Conservation (phyloP, 1,140 invertebrate species). For the Zelostemma sp. region DNA sequence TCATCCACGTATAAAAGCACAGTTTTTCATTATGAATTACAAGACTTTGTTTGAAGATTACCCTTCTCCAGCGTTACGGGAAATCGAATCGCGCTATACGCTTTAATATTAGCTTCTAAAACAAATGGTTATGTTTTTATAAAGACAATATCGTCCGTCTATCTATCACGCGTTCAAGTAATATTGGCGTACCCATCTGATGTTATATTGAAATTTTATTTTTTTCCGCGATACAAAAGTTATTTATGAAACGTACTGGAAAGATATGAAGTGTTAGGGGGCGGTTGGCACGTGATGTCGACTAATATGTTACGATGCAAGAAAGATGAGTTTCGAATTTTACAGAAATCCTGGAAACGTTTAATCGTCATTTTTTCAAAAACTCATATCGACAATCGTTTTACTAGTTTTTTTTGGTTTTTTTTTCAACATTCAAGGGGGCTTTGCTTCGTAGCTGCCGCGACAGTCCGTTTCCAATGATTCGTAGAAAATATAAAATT, state of each 20-base stretch:
- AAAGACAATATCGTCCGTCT: conserved; percentile 68
- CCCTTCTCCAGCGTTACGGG: conserved; percentile 34
- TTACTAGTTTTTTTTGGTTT: neutral
- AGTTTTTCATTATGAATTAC: no score
- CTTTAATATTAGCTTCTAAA: conserved; percentile 62
- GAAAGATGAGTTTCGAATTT: conserved; percentile 37
- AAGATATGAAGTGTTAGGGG: conserved; percentile 52
- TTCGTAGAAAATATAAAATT: neutral
- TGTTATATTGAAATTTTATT: conserved; percentile 68
- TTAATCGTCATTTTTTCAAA: no score
- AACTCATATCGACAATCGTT: neutral
- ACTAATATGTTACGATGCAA: conserved; percentile 57
- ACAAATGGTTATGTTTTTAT: conserved; percentile 69
- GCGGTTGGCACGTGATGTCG: conserved; percentile 48
- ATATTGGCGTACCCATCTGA: conserved; percentile 66
- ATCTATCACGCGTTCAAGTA: conserved; percentile 67
- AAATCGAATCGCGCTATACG: conserved; percentile 42
- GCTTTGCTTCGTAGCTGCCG: no score
- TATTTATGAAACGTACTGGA: conserved; percentile 67
- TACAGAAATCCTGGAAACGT: no score
- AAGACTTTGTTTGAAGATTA: conserved; percentile 37
- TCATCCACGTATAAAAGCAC: no score
- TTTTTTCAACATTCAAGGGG: no score
- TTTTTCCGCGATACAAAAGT: conserved; percentile 62
- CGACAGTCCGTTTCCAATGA: conserved; percentile 7